Conservation (phyloP, 2,797 vertebrate genomes). For the Pangasius sanitwongsei region DNA sequence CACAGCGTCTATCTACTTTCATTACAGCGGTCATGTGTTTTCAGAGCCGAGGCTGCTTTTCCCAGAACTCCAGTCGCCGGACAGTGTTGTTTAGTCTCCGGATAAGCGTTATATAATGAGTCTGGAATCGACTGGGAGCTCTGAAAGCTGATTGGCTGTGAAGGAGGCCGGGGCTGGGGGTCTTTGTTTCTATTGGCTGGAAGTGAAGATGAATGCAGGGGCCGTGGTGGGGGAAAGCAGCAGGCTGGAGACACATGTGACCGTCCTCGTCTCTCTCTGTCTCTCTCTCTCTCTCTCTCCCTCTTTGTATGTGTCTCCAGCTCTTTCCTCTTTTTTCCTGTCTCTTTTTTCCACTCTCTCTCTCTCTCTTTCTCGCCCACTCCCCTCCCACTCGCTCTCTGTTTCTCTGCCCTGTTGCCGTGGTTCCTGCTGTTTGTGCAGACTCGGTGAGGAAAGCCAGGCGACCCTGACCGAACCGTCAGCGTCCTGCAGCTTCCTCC, state of each 20-base stretch:
- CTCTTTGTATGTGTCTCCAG: constrained; percentile 13
- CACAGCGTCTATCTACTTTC: constrained; percentile 5
- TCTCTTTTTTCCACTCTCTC: constrained; percentile 26
- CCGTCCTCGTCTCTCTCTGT: constrained; percentile 36
- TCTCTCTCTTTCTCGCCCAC: constrained; percentile 25
- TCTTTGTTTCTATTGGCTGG: constrained; percentile 49
- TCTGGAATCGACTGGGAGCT: constrained; percentile 46
- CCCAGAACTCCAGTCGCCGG: constrained; percentile 49
- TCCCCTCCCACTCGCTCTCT: constrained; percentile 44
- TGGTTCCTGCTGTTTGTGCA: constrained; percentile 61
- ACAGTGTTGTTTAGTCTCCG: constrained; percentile 54
- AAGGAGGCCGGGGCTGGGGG: constrained; percentile 54
- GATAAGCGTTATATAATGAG: constrained; percentile 59
- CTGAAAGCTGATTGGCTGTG: constrained; percentile 47
- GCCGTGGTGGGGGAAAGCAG: constrained; percentile 32
- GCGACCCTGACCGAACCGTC: constrained; percentile 54
- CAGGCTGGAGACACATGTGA: constrained; percentile 51
- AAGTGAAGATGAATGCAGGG: constrained; percentile 43
- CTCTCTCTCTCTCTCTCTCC: constrained; percentile 21
- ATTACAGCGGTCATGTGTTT: neutral
- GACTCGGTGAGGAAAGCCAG: constrained; percentile 57
- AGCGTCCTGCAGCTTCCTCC: constrained; percentile 54
- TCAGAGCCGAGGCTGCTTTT: constrained; percentile 22
- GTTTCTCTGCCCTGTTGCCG: constrained; percentile 59
- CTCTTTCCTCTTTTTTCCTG: constrained; percentile 37